These are phyloP conservation scores for Microchirus variegatus DNA, from an alignment of 2,797 vertebrate genomes.

Conservation along the genomic window DNA sequence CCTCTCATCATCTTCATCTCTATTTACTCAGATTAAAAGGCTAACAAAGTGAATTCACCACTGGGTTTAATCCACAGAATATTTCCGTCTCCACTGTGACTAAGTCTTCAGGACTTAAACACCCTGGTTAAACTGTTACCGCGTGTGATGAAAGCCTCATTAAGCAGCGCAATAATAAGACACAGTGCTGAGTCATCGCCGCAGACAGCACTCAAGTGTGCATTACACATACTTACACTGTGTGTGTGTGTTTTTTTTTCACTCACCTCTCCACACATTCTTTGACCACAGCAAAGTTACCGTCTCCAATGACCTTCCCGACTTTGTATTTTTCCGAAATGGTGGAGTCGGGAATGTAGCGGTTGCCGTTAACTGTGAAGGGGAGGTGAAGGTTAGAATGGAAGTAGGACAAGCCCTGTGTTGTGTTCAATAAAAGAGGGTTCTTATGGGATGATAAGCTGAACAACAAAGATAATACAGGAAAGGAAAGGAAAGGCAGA, in stretches of 20 bases:
- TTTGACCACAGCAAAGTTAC: slow-evolving; percentile 97
- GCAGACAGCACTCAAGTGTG: neutral
- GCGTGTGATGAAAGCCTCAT: neutral
- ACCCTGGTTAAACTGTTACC: too few relatives aligned
- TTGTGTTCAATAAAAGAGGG: neutral
- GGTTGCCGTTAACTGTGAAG: slow-evolving; percentile 90
- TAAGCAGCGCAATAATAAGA: too few relatives aligned
- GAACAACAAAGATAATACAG: slow-evolving; percentile 14
- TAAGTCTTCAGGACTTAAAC: too few relatives aligned
- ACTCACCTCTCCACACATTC: slow-evolving; percentile 93
- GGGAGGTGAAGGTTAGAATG: slow-evolving; percentile 20
- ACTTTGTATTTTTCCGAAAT: slow-evolving; percentile 93
- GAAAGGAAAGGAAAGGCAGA: neutral
- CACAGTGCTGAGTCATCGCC: neutral
- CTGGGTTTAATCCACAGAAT: too few relatives aligned
- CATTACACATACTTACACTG: neutral
- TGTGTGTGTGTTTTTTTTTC: neutral
- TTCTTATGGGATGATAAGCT: slow-evolving; percentile 18
- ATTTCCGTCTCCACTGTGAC: too few relatives aligned
- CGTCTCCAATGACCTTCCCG: slow-evolving; percentile 97
- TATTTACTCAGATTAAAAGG: too few relatives aligned
- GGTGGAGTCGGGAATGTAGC: slow-evolving; percentile 77
- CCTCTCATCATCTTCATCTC: too few relatives aligned
- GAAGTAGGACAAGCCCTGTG: neutral
- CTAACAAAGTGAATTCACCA: too few relatives aligned